Percentiles rank a stretch among this genome's conserved stretches.
These are phyloP conservation scores for Astreopora myriophthalma DNA, from an alignment of 64 coral and sea anemone genomes.

Conservation along the genomic window DNA sequence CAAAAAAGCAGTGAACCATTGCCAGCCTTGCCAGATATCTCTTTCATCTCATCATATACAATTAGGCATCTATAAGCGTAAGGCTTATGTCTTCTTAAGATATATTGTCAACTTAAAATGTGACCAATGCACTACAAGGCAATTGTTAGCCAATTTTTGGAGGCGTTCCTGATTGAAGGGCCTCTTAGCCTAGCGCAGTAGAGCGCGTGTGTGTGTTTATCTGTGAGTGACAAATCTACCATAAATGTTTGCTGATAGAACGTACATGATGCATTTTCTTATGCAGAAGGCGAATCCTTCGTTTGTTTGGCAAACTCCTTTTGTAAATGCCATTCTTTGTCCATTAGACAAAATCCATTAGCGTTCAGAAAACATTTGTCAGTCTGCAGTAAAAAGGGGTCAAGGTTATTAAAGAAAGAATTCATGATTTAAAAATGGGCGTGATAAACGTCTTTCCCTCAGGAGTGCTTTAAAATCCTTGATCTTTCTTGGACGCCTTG, in stretches of 20 bases:
- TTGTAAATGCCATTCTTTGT: neutral
- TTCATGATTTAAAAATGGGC: slow-evolving; percentile 26
- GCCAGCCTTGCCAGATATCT: slow-evolving; percentile 42
- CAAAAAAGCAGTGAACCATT: slow-evolving; percentile 14
- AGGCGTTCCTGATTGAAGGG: slow-evolving; percentile 91
- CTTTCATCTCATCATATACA: slow-evolving; percentile 85
- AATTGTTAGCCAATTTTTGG: slow-evolving; percentile 97
- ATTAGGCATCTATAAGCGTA: slow-evolving; percentile 88
- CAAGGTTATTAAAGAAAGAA: slow-evolving; percentile 56
- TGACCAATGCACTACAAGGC: slow-evolving; percentile 94
- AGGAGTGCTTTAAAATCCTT: neutral
- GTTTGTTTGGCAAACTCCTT: slow-evolving; percentile 17
- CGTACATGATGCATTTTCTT: neutral
- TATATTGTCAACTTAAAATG: slow-evolving; percentile 94
- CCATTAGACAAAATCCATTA: slow-evolving; percentile 29
- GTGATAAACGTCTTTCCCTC: slow-evolving; percentile 40
- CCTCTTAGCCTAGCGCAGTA: slow-evolving; percentile 83
- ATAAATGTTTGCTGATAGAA: slow-evolving; percentile 60
- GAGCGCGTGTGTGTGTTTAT: slow-evolving; percentile 95
- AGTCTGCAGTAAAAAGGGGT: slow-evolving; percentile 1
- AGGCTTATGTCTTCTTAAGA: slow-evolving; percentile 75
- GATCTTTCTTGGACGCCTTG: neutral
- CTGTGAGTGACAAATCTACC: slow-evolving; percentile 76
- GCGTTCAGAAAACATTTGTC: slow-evolving; percentile 47
- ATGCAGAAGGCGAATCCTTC: neutral